Percentiles rank a stretch among this genome's conserved stretches.
Evolutionary conservation across 2,113 vertebrate genomes (phyloP).

Genomic region (Microcebus lehilahytsara): DNA sequence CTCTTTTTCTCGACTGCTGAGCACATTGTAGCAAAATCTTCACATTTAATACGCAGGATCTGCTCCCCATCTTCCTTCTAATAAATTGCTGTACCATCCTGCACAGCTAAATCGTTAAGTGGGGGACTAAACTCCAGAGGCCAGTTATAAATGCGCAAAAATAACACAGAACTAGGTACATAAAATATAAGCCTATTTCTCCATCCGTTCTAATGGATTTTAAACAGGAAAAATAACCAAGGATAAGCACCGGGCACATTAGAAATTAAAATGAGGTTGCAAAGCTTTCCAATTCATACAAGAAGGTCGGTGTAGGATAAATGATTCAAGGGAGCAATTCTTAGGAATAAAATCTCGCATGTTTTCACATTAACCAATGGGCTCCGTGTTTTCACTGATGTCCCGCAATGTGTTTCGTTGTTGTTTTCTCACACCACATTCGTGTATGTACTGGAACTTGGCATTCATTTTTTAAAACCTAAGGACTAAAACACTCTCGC

Average conservation of each 20-base stretch:
- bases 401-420: not conserved
- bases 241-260: not conserved
- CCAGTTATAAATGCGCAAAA: conserved; percentile 69
- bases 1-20: conserved; percentile 52
- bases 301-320: not conserved
- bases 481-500: not conserved
- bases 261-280: not conserved
- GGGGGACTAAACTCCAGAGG: conserved; percentile 55
- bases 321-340: rapidly evolving
- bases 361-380: not conserved
- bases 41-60: conserved; percentile 58
- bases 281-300: no score
- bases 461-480: not conserved
- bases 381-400: not conserved
- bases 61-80: conserved; percentile 52
- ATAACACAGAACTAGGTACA: conserved; percentile 54
- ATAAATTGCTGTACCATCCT: conserved; percentile 70
- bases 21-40: conserved; percentile 50
- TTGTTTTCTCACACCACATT: not conserved
- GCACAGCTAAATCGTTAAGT: conserved; percentile 64
- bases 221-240: conserved; percentile 50
- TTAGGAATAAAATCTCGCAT: not conserved
- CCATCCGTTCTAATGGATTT: conserved; percentile 63
- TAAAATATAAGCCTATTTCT: conserved; percentile 61
- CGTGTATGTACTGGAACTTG: rapidly evolving